Evolutionary conservation across 2,113 vertebrate genomes (phyloP).

Genomic region (Hippocampus abdominalis): DNA sequence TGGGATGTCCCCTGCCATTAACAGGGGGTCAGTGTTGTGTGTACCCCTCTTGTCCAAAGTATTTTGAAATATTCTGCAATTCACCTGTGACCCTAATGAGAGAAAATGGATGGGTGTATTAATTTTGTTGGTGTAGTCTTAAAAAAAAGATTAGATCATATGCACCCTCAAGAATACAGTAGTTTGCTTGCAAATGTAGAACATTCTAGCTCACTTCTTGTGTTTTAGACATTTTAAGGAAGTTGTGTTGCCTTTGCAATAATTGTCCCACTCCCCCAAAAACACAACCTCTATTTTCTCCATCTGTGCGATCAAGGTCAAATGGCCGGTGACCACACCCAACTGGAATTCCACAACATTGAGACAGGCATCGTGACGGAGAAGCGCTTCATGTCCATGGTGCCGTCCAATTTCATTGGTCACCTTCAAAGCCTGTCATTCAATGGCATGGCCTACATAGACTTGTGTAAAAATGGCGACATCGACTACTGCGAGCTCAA

Average conservation of each 20-base stretch:
- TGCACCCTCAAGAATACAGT: too few species aligned
- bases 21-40: too few species aligned
- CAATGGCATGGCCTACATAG: slow-evolving; percentile 98
- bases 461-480: slow-evolving; percentile 98
- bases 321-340: slow-evolving; percentile 96
- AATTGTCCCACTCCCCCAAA: slow-evolving; percentile 6
- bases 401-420: slow-evolving; percentile 97
- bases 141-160: too few species aligned
- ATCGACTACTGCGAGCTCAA: slow-evolving; percentile 98
- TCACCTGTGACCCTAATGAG: too few species aligned
- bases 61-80: too few species aligned
- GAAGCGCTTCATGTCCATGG: slow-evolving; percentile 85
- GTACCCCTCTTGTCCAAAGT: too few species aligned
- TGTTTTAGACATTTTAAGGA: not conserved
- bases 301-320: slow-evolving; percentile 76
- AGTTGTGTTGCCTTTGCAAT: not conserved
- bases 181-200: not conserved
- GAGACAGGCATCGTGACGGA: slow-evolving; percentile 98
- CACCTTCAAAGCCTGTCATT: slow-evolving; percentile 96
- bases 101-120: too few species aligned
- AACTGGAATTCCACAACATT: slow-evolving; percentile 98
- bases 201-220: not conserved
- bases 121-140: too few species aligned
- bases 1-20: too few species aligned
- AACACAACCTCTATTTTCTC: slow-evolving; percentile 15